Evolutionary conservation across 2,888 invertebrate genomes (phyloP), one percentile per base, ranked within the genome.

Genomic region (Anticlea derivata): DNA sequence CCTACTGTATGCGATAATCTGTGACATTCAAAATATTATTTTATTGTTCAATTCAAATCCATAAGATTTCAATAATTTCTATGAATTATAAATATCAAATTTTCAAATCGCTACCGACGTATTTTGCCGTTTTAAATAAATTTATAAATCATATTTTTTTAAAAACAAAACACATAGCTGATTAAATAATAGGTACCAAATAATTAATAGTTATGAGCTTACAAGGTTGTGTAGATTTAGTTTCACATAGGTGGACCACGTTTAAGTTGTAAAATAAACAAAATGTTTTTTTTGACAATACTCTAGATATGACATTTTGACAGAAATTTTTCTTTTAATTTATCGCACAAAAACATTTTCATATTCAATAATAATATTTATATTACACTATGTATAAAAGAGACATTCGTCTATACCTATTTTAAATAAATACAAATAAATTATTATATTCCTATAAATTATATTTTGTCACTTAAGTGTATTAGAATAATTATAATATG

Each of bases 151-250:
- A n/a, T n/a, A n/a, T n/a, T 26, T 27, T 26, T 26, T 10, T 22
- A 17, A 26, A 13, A 17, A 7, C 10, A 31, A 40, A 31, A 23
- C 13, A 41, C n/a, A n/a, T n/a, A n/a, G n/a, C n/a, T n/a, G n/a
- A n/a, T n/a, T n/a, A n/a, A n/a, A n/a, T n/a, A n/a, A n/a, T n/a
- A 27, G 22, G 11, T 31, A 33, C 13, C 30, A 13, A 26, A 8
- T 20, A 33, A 7, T 10, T 6, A 26, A 30, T 12, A 12, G 17
- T 24, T 11, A 43, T 64, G 86, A 88, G 87, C 87, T 86, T 87
- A 80, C 75, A 75, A 77, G 86, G 86, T 85, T 86, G 87, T 87
- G 86, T 83, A 80, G 80, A 71, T 68, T 73, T 71, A 69, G 74
- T 75, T 73, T 68, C 66, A n/a, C n/a, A 68, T 70, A 70, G 61